Base-by-base conservation (phyloP, 2,797 vertebrate species). In the Micropoecilia bifurca region DNA sequence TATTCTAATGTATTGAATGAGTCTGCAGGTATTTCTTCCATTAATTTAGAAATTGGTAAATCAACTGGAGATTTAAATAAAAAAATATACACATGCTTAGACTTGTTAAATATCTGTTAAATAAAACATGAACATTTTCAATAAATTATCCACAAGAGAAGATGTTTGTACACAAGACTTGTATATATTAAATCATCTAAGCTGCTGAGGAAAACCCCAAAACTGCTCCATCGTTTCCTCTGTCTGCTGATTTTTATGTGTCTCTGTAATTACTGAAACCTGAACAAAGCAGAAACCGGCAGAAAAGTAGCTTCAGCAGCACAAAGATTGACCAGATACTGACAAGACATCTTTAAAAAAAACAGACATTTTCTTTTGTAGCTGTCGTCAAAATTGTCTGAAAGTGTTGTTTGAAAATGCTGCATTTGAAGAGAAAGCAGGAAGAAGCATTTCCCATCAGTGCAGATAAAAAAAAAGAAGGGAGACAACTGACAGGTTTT, bases 381-480 rank as follows among this genome's bases (percentile, higher is more conserved):
- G 80, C 41, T 48, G 80, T 74, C 74, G 75, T 80, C 87, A 85
- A 82, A 87, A 80, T 45, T 50, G 80, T 53, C 74, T 47, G 47
- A 46, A 79, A 78, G 73, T 48, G 75, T 82, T 73, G 43, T 78
- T 78, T 84, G 9, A 61, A 75, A 81, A 79, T 80, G 73, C 39
- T 80, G 76, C 3, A 45, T 73, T 80, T 87, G 85, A 88, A 73
- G 84, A 75, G 82, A 76, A 92, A 88, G 78, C 85, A 80, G 77
- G 78, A 81, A 73, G 88, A 91, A 83, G 84, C 57, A 48, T 79
- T 89, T 87, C 71, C 85, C 84, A 80, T 83, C 82, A 76, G 79
- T 6, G 9, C 63, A 66, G 86, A 85, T 85, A 46, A 86, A 89
- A 85, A 50, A 6, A 57, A 53, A 74, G 4, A 57, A 16, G 28